Base-by-base conservation (phyloP, 2,113 vertebrate species). In the Edolisoma coerulescens region DNA sequence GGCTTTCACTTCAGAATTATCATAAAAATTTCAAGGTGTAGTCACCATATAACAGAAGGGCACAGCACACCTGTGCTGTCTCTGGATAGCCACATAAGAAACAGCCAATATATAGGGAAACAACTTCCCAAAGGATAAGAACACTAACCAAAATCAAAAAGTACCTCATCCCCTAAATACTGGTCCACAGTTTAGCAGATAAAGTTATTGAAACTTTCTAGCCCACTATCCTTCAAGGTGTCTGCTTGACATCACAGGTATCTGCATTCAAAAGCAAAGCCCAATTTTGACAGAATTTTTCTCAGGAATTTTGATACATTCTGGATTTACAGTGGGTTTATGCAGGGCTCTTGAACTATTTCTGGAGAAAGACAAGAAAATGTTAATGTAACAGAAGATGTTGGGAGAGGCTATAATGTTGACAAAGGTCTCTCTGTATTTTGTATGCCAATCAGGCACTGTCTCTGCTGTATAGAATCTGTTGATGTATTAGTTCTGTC, bases 401-500 rank as follows among this genome's bases (percentile, higher is more conserved):
- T 3, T 80, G 44, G 45, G 16, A 68, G 21, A 85, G 9, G 16
- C 52, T 81, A 37, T n/a, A 57, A 81, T 39, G 16, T 42, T 78
- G 56, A 42, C 10, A 87, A 82, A 84, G 21, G 9, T 79, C 22
- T 91, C 32, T 20, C 50, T 41, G 59, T 69, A 42, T 65, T 87
- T 82, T 83, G 24, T 69, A 82, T 85, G 74, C 65, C 42, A 61
- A 27, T 87, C 69, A 83, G 57, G 17, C 11, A 45, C 8, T 63
- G n/a, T 20, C 30, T 49, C 23, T 80, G 42, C 47, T 80, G 20
- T 80, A 64, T 22, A 47, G 89, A 87, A 78, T 91, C 20, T 74
- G 13, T 59, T 95, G 91, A 93, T 87, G 8, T 87, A 90, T 89
- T 88, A 81, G 37, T 33, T 94, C 77, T 95, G 68, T 84, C 71